Conservation (phyloP, 2,113 vertebrate genomes). For the Nycticorax nycticorax region DNA sequence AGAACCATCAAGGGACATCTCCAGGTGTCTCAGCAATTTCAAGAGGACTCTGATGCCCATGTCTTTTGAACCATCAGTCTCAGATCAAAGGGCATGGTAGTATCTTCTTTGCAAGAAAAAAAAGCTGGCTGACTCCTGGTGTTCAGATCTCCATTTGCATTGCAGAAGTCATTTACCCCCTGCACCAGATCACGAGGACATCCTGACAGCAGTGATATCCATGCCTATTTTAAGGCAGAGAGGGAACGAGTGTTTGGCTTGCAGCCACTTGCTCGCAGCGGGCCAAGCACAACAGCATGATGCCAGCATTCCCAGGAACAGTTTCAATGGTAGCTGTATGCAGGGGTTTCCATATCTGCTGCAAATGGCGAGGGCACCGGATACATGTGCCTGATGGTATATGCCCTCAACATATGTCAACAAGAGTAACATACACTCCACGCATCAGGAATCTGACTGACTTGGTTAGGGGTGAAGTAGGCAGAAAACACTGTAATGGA, state of each 20-base stretch:
- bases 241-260: background rate
- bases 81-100: background rate
- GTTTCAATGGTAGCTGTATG: background rate
- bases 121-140: background rate
- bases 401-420: background rate
- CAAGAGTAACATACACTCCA: background rate
- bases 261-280: background rate
- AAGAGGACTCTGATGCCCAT: background rate
- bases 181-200: background rate
- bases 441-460: background rate
- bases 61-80: background rate
- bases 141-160: background rate
- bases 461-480: background rate
- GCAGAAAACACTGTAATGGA: background rate
- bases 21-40: background rate
- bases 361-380: background rate
- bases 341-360: background rate
- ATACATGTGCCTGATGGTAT: rapidly evolving
- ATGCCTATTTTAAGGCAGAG: background rate
- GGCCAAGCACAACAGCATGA: background rate
- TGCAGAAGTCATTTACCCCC: background rate
- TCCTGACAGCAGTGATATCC: background rate
- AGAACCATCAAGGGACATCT: background rate
- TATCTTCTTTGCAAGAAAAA: background rate
- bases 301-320: background rate